phyloP scores from a whole-genome alignment of 2,888 invertebrate genomes.

The Oligia fasciuncula region DNA sequence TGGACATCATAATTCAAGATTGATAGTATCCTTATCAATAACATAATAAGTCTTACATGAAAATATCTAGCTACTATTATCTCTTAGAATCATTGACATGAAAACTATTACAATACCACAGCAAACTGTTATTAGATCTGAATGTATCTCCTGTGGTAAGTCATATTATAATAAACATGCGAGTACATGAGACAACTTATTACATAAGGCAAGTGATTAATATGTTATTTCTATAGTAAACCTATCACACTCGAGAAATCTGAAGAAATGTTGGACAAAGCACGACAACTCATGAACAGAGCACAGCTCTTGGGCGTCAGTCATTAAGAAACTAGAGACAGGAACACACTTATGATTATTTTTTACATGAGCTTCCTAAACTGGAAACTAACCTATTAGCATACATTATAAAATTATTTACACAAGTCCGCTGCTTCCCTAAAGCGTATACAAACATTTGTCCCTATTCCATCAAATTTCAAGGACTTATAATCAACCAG shows the following conservation, averaged over 20 bases:
- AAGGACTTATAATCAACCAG: conserved; percentile 64
- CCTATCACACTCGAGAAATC: conserved; percentile 71
- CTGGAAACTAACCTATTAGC: conserved; percentile 56
- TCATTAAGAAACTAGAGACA: conserved; percentile 56
- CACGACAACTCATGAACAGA: conserved; percentile 64
- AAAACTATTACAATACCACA: conserved; percentile 69
- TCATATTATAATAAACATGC: conserved; percentile 78
- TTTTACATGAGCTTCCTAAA: conserved; percentile 54
- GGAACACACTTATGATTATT: conserved; percentile 59
- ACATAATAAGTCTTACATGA: conserved; percentile 72
- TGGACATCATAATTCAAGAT: conserved; percentile 73
- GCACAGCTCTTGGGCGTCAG: conserved; percentile 72
- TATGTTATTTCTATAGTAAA: conserved; percentile 61
- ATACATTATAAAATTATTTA: conserved; percentile 68
- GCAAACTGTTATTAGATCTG: conserved; percentile 47
- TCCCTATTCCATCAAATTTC: conserved; percentile 51
- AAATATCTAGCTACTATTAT: conserved; percentile 72
- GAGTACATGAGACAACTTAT: conserved; percentile 81
- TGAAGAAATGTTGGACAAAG: conserved; percentile 69
- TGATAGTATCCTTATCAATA: conserved; percentile 73
- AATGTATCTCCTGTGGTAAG: conserved; percentile 62
- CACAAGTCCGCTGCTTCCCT: conserved; percentile 72
- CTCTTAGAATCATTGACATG: conserved; percentile 68
- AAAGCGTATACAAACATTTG: conserved; percentile 81
- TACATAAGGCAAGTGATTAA: conserved; percentile 82